Base-by-base conservation (phyloP, 2,888 invertebrate species). In the Lasioglossum pauxillum region DNA sequence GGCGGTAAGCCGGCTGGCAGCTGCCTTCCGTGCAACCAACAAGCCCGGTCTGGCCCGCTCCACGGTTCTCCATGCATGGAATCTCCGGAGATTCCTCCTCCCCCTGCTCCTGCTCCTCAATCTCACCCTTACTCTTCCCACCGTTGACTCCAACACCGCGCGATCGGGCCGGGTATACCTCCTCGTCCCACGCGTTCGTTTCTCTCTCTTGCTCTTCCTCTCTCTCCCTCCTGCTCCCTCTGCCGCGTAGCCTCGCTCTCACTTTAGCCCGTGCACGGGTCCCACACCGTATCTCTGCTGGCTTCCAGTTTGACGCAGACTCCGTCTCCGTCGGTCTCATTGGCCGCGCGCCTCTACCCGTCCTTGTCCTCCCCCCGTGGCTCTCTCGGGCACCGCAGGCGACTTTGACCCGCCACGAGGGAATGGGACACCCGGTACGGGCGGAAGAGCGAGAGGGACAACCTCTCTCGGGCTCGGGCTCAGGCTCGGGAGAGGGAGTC, bases 1-100 rank as follows among this genome's bases (percentile, higher is more conserved):
- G 92, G 92, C 92, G 93, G 94, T 94, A 93, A 94, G 94, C 93
- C 93, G 94, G 92, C 93, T 93, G 93, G 94, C 94, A 94, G 94
- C 94, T 94, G 94, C 94, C 93, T 94, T 93, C 93, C 94, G 93
- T 93, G 94, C 93, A 92, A 93, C 93, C 93, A 93, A 93, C 94
- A 91, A 94, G 92, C 84, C 88, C 84, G 86, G 91, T 90, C 91
- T 91, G 92, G 90, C 91, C 92, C 92, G 91, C 91, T 92, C 92
- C 92, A 90, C 90, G 90, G 84, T 90, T 91, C 93, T 93, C 92
- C 93, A 93, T 93, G 94, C 93, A 93, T 94, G 93, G 94, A 94
- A 94, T 94, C 93, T 93, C 92, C 91, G 89, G 93, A 94, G 93
- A 93, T 92, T 90, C 91, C 89, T 88, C 91, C 84, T 92, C 92